Percentiles rank a stretch among this genome's conserved stretches.
Conservation (phyloP, 2,113 vertebrate genomes). For the Heterochromis multidens region DNA sequence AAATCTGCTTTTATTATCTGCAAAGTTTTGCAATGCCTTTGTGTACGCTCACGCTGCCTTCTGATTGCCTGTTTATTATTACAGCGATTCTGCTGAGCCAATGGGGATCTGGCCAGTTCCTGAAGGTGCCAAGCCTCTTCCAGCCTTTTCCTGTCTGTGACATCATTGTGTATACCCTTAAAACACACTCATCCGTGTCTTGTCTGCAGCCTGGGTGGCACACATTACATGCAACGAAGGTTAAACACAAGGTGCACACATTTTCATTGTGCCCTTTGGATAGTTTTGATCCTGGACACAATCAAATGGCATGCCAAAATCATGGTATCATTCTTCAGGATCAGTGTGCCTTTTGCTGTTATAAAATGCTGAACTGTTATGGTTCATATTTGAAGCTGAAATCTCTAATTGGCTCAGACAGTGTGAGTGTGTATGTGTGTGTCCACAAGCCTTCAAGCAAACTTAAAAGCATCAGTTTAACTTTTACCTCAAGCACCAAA, state of each 20-base stretch:
- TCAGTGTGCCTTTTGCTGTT: conserved; percentile 7
- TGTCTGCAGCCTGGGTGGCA: conserved; percentile 95
- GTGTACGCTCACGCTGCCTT: conserved; percentile 88
- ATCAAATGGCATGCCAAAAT: conserved; percentile 52
- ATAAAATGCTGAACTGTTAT: conserved; percentile 32
- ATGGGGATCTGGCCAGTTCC: conserved; percentile 85
- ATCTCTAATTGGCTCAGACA: conserved; percentile 22
- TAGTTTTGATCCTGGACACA: conserved; percentile 68
- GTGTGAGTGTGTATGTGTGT: background rate
- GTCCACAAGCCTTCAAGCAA: conserved; percentile 4
- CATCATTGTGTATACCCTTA: conserved; percentile 90
- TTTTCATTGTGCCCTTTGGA: conserved; percentile 79
- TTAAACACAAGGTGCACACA: conserved; percentile 84
- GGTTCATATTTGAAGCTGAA: conserved; percentile 18
- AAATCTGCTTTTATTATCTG: conserved; percentile 97
- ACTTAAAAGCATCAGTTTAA: conserved; percentile 13
- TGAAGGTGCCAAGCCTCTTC: conserved; percentile 88
- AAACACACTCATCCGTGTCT: conserved; percentile 89
- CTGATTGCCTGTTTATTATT: conserved; percentile 99
- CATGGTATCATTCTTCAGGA: conserved; percentile 3
- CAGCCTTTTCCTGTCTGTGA: conserved; percentile 91
- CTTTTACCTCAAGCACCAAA: background rate
- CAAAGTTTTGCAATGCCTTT: conserved; percentile 91
- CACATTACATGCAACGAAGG: conserved; percentile 76
- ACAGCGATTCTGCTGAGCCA: conserved; percentile 87